These are phyloP conservation scores for Dastarcus helophoroides DNA, from an alignment of 2,888 invertebrate species.

Conservation along the genomic window DNA sequence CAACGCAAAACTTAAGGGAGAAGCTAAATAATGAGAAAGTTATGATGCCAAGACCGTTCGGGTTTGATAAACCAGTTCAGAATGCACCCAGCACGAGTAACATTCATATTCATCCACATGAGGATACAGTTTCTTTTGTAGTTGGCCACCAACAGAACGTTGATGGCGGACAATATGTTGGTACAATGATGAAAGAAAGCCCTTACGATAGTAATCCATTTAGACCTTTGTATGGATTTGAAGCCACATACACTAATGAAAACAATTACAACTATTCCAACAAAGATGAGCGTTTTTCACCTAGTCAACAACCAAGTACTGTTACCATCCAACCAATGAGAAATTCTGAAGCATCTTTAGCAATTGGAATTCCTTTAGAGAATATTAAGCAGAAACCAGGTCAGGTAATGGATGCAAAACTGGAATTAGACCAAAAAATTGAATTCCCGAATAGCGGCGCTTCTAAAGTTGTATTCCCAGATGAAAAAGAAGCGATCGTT, in stretches of 20 bases:
- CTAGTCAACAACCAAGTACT: slow-evolving; percentile 18
- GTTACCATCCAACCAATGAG: slow-evolving; percentile 33
- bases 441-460: slow-evolving; percentile 24
- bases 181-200: slow-evolving; percentile 41
- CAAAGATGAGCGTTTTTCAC: slow-evolving; percentile 11
- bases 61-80: slow-evolving; percentile 30
- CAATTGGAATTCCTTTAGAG: slow-evolving; percentile 33
- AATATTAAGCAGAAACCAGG: slow-evolving; percentile 30
- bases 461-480: slow-evolving; percentile 32
- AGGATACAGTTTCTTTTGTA: slow-evolving; percentile 53
- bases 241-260: slow-evolving; percentile 14
- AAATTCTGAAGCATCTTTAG: slow-evolving; percentile 33
- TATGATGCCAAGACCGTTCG: slow-evolving; percentile 20
- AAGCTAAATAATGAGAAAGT: slow-evolving; percentile 35
- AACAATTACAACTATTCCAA: slow-evolving; percentile 15
- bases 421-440: slow-evolving; percentile 23
- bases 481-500: slow-evolving; percentile 20
- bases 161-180: slow-evolving; percentile 35
- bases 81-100: slow-evolving; percentile 47
- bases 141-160: slow-evolving; percentile 52
- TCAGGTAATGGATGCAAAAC: slow-evolving; percentile 34
- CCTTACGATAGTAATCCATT: slow-evolving; percentile 36
- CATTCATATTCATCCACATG: slow-evolving; percentile 50
- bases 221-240: slow-evolving; percentile 26
- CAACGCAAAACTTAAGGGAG: slow-evolving; percentile 33